phyloP scores from a whole-genome alignment of 2,888 invertebrate genomes.

The Ormyrus labotus region DNA sequence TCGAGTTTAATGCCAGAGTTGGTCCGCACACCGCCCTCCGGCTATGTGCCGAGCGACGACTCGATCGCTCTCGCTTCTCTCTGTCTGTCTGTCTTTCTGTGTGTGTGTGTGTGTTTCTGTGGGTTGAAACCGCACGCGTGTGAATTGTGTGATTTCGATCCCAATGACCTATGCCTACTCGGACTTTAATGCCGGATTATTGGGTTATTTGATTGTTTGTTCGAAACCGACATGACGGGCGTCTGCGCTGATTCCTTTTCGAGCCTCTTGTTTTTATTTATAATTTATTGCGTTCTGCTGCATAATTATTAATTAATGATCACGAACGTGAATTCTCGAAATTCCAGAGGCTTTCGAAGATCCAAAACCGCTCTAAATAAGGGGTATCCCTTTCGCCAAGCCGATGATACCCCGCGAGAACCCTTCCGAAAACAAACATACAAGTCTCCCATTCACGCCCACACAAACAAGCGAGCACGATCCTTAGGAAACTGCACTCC shows the following conservation, averaged over 20 bases:
- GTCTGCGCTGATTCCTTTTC: too few species aligned
- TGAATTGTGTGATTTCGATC: constrained; percentile 52
- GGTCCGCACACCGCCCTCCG: constrained; percentile 28
- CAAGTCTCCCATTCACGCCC: not conserved
- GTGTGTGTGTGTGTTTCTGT: not conserved
- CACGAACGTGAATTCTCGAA: too few species aligned
- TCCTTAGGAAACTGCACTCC: not conserved
- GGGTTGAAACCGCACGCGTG: constrained; percentile 44
- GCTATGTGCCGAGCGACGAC: constrained; percentile 51
- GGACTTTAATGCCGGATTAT: not conserved
- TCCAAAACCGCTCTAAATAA: not conserved
- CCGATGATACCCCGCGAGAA: not conserved
- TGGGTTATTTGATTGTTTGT: not conserved
- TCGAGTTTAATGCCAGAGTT: constrained; percentile 73
- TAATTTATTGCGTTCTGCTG: too few species aligned
- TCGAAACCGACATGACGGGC: too few species aligned
- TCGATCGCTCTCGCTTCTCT: constrained; percentile 52
- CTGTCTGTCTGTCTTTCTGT: not conserved
- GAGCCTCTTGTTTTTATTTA: too few species aligned
- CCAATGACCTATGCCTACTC: not conserved
- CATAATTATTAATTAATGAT: too few species aligned
- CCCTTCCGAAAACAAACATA: constrained; percentile 41
- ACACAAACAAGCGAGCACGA: constrained; percentile 13
- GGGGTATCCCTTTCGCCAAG: not conserved
- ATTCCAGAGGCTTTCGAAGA: too few species aligned